phyloP scores from a whole-genome alignment of 2,888 invertebrate genomes.

The Dichetophora obliterata region DNA sequence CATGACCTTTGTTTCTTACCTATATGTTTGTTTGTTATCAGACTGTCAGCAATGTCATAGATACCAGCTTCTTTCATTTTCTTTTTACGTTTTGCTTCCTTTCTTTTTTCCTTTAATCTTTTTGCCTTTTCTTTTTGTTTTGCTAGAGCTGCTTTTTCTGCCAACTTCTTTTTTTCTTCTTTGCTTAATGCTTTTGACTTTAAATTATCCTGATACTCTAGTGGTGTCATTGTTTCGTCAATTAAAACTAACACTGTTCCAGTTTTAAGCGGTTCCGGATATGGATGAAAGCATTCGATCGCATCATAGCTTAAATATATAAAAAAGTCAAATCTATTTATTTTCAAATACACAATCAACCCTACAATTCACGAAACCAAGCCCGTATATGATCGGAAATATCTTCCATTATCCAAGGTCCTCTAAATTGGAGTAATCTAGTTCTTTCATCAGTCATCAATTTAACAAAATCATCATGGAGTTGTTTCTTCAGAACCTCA shows the following conservation, averaged over 20 bases:
- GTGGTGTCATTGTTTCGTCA: conserved; percentile 68
- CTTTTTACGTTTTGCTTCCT: conserved; percentile 57
- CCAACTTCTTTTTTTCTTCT: conserved; percentile 63
- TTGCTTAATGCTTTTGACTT: conserved; percentile 57
- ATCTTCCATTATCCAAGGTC: conserved; percentile 77
- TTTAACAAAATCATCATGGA: conserved; percentile 64
- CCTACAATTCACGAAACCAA: conserved; percentile 79
- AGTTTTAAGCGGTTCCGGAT: conserved; percentile 70
- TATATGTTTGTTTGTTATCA: conserved; percentile 56
- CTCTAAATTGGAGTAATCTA: conserved; percentile 70
- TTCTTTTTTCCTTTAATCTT: conserved; percentile 53
- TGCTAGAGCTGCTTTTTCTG: conserved; percentile 51
- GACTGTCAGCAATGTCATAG: conserved; percentile 55
- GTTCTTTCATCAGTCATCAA: conserved; percentile 70
- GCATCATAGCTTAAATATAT: conserved; percentile 58
- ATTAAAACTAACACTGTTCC: conserved; percentile 71
- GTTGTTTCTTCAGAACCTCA: conserved; percentile 53
- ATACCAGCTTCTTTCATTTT: conserved; percentile 58
- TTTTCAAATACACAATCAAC: background rate
- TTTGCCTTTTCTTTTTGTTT: conserved; percentile 58
- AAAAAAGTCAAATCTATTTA: background rate
- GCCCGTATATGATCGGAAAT: conserved; percentile 81
- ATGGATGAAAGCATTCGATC: conserved; percentile 69
- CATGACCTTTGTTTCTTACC: conserved; percentile 47
- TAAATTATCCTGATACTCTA: conserved; percentile 63